Percentiles rank a stretch among this genome's conserved stretches.
These are phyloP conservation scores for Stichodactyla helianthus DNA, from an alignment of 64 coral and sea anemone genomes.

Conservation along the genomic window DNA sequence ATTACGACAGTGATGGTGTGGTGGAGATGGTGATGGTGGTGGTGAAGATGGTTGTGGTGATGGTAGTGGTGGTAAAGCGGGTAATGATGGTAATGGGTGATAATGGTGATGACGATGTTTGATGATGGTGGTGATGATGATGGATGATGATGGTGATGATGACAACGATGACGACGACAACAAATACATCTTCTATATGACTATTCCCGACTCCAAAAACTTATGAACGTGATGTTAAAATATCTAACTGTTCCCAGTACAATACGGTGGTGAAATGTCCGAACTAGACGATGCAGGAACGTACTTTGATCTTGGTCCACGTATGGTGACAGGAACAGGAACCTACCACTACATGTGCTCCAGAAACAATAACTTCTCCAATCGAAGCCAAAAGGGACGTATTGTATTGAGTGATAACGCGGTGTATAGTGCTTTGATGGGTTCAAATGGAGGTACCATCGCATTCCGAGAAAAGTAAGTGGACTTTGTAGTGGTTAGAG, in stretches of 20 bases:
- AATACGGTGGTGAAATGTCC: slow-evolving; percentile 97
- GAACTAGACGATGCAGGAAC: slow-evolving; percentile 96
- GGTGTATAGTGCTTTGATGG: slow-evolving; percentile 49
- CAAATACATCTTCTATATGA: too few relatives aligned
- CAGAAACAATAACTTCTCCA: slow-evolving; percentile 98
- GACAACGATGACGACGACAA: too few relatives aligned
- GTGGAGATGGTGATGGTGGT: too few relatives aligned
- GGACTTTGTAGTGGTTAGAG: not conserved
- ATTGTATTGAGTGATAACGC: slow-evolving; percentile 60
- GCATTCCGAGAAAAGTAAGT: slow-evolving; percentile 69
- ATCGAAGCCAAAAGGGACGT: slow-evolving; percentile 86
- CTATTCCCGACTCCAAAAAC: too few relatives aligned
- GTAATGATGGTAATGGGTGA: too few relatives aligned
- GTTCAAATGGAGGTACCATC: slow-evolving; percentile 64
- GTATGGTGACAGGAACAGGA: slow-evolving; percentile 75
- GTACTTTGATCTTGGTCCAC: slow-evolving; percentile 86
- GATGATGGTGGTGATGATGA: too few relatives aligned
- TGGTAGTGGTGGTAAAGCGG: too few relatives aligned
- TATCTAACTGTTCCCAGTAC: not conserved
- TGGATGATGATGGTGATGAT: too few relatives aligned
- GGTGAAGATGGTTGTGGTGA: too few relatives aligned
- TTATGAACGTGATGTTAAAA: too few relatives aligned
- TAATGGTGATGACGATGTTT: too few relatives aligned
- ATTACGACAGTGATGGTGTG: too few relatives aligned
- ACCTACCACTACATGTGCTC: slow-evolving; percentile 92